Evolutionary conservation across 2,113 vertebrate species (phyloP).

Genomic region (Oceanodroma tethys): DNA sequence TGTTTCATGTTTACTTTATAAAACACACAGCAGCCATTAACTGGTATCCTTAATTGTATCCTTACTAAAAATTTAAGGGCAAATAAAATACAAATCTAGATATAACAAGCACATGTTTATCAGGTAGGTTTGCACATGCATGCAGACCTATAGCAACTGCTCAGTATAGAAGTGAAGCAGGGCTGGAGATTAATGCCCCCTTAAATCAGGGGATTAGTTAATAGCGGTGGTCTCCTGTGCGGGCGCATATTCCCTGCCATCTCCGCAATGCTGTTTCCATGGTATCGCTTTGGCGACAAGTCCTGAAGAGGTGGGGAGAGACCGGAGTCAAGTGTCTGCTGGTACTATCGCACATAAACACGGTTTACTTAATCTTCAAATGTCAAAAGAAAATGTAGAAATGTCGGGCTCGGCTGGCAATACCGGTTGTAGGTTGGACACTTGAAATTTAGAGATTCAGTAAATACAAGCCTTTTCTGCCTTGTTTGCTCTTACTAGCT

Average conservation of each 20-base stretch:
- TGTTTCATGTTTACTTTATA: background rate
- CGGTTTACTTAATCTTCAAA: constrained; percentile 23
- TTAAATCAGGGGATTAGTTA: background rate
- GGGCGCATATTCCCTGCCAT: background rate
- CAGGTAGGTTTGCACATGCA: background rate
- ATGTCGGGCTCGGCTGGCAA: background rate
- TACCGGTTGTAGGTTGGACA: background rate
- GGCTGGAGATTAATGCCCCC: background rate
- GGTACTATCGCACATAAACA: background rate
- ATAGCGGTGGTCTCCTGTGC: background rate
- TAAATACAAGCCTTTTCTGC: background rate
- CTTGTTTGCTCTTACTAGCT: background rate
- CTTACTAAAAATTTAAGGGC: background rate
- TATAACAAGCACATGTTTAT: background rate
- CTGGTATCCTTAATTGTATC: background rate
- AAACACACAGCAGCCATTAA: background rate
- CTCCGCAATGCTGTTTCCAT: background rate
- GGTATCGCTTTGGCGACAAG: background rate
- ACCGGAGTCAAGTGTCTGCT: background rate
- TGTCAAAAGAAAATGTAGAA: constrained; percentile 33
- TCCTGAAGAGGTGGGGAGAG: background rate
- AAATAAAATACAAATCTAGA: background rate
- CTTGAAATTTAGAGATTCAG: background rate
- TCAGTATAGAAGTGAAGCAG: background rate
- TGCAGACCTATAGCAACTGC: background rate